Conservation (phyloP, 1,140 invertebrate genomes). For the Stegodyphus mimosarum region DNA sequence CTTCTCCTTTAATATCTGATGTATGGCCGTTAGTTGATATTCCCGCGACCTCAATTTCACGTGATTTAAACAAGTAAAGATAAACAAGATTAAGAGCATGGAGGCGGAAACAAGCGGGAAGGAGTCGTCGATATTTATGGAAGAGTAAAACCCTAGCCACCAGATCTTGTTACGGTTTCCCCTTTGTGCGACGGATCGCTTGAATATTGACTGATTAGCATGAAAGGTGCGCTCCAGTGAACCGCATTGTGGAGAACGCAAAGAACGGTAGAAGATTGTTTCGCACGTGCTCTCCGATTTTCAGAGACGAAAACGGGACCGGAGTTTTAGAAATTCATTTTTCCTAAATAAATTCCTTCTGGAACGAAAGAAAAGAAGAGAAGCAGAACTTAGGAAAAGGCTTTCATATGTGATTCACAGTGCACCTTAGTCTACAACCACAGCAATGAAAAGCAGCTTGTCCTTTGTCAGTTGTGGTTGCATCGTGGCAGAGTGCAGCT, state of each 20-base stretch:
- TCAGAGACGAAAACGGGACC: not conserved
- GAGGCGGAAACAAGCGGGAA: constrained; percentile 32
- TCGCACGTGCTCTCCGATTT: not conserved
- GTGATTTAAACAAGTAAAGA: constrained; percentile 35
- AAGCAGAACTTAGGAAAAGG: too few species aligned
- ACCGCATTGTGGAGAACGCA: constrained; percentile 7
- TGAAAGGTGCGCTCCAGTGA: not conserved
- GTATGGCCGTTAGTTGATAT: not conserved
- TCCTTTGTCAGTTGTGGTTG: too few species aligned
- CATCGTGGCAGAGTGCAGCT: too few species aligned
- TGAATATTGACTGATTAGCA: constrained; percentile 43
- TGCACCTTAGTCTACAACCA: too few species aligned
- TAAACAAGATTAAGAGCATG: constrained; percentile 31
- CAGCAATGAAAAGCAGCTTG: too few species aligned
- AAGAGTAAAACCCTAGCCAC: constrained; percentile 29
- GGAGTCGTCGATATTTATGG: constrained; percentile 25
- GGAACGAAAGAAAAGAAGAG: too few species aligned
- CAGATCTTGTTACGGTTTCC: constrained; percentile 27
- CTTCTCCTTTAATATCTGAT: not conserved
- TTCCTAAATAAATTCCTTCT: too few species aligned
- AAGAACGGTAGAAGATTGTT: not conserved
- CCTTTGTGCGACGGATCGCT: not conserved
- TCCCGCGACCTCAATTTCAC: constrained; percentile 14
- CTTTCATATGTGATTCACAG: too few species aligned
- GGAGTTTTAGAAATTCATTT: not conserved